Percentiles rank a stretch among this genome's conserved stretches.
These are phyloP conservation scores for Athalia rosae DNA, from an alignment of 2,888 invertebrate species.

Conservation along the genomic window DNA sequence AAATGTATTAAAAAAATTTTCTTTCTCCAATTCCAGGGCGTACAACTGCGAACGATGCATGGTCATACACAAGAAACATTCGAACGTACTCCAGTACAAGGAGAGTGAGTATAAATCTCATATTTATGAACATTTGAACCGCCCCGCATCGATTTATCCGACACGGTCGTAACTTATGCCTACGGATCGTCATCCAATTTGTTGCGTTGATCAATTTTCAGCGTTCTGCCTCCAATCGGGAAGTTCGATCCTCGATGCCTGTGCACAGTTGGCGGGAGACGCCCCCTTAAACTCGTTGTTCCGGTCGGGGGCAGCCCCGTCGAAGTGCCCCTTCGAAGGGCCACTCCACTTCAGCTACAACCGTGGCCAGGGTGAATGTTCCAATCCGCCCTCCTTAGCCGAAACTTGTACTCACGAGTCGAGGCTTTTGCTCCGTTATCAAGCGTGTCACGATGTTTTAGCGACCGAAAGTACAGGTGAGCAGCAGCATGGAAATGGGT, in stretches of 20 bases:
- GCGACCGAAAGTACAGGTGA: conserved; percentile 87
- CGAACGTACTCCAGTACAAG: conserved; percentile 87
- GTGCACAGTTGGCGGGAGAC: conserved; percentile 83
- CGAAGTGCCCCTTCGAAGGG: conserved; percentile 87
- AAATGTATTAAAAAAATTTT: not conserved
- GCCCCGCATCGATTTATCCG: not conserved
- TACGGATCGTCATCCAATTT: not conserved
- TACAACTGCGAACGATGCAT: conserved; percentile 83
- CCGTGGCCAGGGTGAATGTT: conserved; percentile 84
- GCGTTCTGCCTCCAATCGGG: conserved; percentile 77
- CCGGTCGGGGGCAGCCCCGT: conserved; percentile 81
- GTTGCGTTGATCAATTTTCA: conserved; percentile 65
- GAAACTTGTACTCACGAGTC: conserved; percentile 91
- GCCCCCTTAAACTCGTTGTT: conserved; percentile 86
- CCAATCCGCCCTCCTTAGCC: conserved; percentile 84
- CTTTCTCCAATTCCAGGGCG: conserved; percentile 76
- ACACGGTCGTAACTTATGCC: not conserved
- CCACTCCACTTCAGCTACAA: conserved; percentile 89
- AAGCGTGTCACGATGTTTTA: conserved; percentile 87
- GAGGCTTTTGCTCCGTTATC: conserved; percentile 85
- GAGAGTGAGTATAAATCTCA: conserved; percentile 88
- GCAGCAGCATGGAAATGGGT: conserved; percentile 51
- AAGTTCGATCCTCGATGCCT: conserved; percentile 79
- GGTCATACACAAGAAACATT: conserved; percentile 85
- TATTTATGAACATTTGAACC: too few relatives aligned